These are phyloP conservation scores for Lindbergichthys nudifrons DNA, from an alignment of 2,797 vertebrate species.

Conservation along the genomic window DNA sequence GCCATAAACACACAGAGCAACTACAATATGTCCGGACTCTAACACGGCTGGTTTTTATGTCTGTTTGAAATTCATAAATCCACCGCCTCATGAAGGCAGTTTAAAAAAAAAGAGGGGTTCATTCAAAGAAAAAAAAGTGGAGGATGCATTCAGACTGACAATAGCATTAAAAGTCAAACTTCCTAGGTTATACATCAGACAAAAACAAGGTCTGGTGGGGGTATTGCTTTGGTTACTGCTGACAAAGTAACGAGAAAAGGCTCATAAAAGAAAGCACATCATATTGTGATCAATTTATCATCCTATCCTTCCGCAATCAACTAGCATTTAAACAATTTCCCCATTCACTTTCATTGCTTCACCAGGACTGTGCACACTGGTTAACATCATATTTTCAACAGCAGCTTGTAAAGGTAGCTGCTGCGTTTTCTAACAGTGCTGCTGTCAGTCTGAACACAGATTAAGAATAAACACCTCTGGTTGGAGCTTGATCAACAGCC, in stretches of 20 bases:
- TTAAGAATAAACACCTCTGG: background rate
- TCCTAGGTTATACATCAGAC: background rate
- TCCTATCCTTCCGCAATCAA: background rate
- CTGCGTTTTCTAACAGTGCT: background rate
- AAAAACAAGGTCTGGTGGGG: background rate
- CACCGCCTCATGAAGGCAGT: background rate
- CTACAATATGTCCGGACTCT: background rate
- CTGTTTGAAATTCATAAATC: background rate
- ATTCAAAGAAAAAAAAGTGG: background rate
- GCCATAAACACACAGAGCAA: background rate
- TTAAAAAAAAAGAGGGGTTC: background rate
- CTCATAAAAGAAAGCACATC: background rate
- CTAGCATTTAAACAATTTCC: background rate
- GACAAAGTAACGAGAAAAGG: background rate
- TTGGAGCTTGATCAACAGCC: background rate
- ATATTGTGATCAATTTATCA: background rate
- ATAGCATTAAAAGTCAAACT: conserved; percentile 10
- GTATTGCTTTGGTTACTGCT: conserved; percentile 2
- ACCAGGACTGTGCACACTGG: conserved; percentile 7
- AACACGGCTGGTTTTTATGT: background rate
- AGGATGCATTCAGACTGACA: conserved; percentile 9
- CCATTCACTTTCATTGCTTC: background rate
- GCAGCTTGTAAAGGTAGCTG: background rate
- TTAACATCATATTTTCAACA: background rate
- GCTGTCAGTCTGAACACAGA: conserved; percentile 1